phyloP scores from a whole-genome alignment of 2,797 vertebrate genomes.

The Acrossocheilus wenchowensis region DNA sequence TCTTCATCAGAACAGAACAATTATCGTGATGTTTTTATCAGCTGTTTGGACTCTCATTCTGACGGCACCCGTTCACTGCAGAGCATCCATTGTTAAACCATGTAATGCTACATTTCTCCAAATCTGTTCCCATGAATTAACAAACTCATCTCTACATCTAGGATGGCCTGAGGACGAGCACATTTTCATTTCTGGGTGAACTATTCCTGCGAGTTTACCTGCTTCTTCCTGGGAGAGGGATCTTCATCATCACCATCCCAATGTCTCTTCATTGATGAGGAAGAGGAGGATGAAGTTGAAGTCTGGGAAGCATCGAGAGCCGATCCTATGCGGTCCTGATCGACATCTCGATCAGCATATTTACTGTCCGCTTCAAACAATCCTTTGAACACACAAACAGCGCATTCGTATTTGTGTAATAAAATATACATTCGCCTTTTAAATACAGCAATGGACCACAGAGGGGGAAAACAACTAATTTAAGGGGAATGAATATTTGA shows the following conservation, averaged over 20 bases:
- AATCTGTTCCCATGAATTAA: neutral
- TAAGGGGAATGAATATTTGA: neutral
- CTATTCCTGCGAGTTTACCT: slow-evolving; percentile 17
- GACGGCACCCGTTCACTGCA: neutral
- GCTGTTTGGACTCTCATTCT: neutral
- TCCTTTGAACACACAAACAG: neutral
- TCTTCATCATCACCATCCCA: slow-evolving; percentile 38
- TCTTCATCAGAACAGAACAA: too few relatives aligned
- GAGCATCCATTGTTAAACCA: neutral
- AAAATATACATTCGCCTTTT: too few relatives aligned
- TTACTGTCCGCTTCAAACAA: neutral
- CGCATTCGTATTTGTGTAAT: neutral
- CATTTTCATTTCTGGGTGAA: too few relatives aligned
- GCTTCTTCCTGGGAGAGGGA: slow-evolving; percentile 41
- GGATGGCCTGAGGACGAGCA: neutral
- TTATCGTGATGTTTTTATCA: neutral
- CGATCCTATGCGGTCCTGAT: neutral
- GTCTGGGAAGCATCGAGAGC: slow-evolving; percentile 2
- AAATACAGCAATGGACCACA: neutral
- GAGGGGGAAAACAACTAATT: too few relatives aligned
- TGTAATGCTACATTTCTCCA: neutral
- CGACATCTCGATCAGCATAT: neutral
- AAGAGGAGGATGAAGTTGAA: slow-evolving; percentile 10
- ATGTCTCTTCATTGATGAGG: slow-evolving; percentile 32
- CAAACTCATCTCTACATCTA: neutral